Base-by-base conservation (phyloP, 2,113 vertebrate species). In the Cyprinodon tularosa region DNA sequence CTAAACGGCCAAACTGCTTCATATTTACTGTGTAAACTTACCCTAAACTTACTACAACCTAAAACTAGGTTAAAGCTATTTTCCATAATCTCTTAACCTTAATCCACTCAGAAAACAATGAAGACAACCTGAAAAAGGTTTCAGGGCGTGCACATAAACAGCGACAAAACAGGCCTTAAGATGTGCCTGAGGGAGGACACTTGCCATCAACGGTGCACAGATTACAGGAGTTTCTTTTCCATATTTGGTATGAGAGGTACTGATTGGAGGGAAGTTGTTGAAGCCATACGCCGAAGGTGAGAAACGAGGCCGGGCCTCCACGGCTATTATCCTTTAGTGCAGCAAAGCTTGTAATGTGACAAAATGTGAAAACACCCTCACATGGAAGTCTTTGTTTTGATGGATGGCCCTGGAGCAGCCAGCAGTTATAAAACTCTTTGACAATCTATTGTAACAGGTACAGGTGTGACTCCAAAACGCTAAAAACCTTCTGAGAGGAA, bases 361-460 rank as follows among this genome's bases (percentile, higher is more conserved):
- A 88, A 89, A 61, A 78, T 65, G 81, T 17, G 47, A 79, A 77
- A 88, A 89, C 91, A 53, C 92, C 92, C 68, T 80, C 48, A 38
- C 5, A 14, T 79, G 84, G 82, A 76, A 82, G 74, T 74, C 53
- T 13, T 1, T 42, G 81, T 62, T 71, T 38, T 42, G 3, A 39
- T 22, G 50, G n/a, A 80, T 17, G 44, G 39, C 67, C 73, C n/a
- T 42, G 12, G 44, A 62, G 69, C 66, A 38, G 71, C 64, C 70
- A 13, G 2, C 40, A 59, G 48, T 15, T 68, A 81, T 62, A 71
- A 80, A 82, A 69, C 1, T 69, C 13, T 53, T 84, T 76, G 84
- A 76, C 84, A 81, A 86, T 70, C 82, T 44, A 89, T 63, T 71
- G 74, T 22, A 57, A 63, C 62, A 39, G 63, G 62, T 42, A 69